Base-by-base conservation (phyloP, 2,888 invertebrate species). In the Pherbina coryleti region DNA sequence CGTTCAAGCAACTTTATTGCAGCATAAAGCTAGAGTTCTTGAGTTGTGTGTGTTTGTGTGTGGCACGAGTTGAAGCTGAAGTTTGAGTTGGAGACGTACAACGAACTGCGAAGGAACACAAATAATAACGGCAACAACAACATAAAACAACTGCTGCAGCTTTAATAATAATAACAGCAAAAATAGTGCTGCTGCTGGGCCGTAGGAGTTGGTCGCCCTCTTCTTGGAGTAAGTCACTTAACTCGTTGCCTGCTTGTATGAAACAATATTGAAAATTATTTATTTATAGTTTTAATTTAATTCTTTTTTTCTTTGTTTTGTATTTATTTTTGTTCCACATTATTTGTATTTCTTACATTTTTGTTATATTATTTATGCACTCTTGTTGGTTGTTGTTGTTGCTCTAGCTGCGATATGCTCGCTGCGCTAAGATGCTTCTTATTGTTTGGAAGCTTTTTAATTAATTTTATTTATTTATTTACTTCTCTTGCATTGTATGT, bases 231-330 rank as follows among this genome's bases (percentile, higher is more conserved):
- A 17, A 44, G 37, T 71, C 60, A 8, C 37, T 37, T 8, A 37
- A 37, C 44, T 44, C 44, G 44, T 44, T 44, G 44, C 44, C 11
- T 44, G 44, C 44, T 14, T 44, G 37, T 9, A n/a, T 62, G 31
- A 51, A 57, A 55, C 71, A 71, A 70, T 64, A 71, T 71, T 76
- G 37, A 64, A 70, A 71, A 76, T 76, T 76, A 71, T 71, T 76
- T 76, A 76, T 76, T 76, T 76, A 76, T 76, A 71, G 71, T 71
- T 76, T 76, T 76, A 76, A 76, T 76, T 71, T 71, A 71, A 76
- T 76, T 44, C n/a, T 75, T 28, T 34, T 67, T 44, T 25, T 62
- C 17, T 14, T 51, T 22, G 62, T 64, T 34, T 34, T 11, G 11
- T 34, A 64, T 53, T 25, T 66, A 53, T 75, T 66, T 66, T 53